These are phyloP conservation scores for Erythrocercus mccallii DNA, from an alignment of 2,113 vertebrate species.

Conservation along the genomic window DNA sequence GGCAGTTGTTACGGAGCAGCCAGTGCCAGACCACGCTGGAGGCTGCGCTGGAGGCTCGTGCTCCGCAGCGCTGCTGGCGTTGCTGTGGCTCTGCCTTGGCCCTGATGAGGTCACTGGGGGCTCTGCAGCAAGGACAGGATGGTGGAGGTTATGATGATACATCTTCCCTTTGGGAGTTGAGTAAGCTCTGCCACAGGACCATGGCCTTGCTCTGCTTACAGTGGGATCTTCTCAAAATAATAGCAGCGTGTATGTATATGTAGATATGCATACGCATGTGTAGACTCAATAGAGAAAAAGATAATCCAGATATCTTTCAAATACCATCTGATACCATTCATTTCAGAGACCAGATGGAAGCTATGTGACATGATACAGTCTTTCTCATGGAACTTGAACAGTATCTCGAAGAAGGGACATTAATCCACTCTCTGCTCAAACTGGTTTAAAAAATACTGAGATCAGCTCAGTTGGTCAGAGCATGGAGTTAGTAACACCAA, in stretches of 20 bases:
- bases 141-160: background rate
- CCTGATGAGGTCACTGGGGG: background rate
- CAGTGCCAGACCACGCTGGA: accelerated
- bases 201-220: background rate
- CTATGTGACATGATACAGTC: accelerated
- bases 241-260: accelerated
- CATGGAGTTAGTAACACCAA: too few relatives aligned
- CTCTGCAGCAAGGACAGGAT: background rate
- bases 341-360: background rate
- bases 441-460: background rate
- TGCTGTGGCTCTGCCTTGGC: background rate
- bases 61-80: too few relatives aligned
- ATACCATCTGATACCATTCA: background rate
- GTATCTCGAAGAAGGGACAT: background rate
- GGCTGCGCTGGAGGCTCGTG: too few relatives aligned
- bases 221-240: background rate
- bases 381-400: background rate
- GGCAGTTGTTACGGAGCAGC: background rate
- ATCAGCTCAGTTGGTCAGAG: background rate
- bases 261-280: background rate
- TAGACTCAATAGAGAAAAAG: background rate
- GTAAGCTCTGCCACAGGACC: background rate
- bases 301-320: background rate
- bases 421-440: background rate
- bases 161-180: background rate